Evolutionary conservation across 2,888 invertebrate genomes (phyloP), one percentile per base, ranked within the genome.

Genomic region (Spisula solida): DNA sequence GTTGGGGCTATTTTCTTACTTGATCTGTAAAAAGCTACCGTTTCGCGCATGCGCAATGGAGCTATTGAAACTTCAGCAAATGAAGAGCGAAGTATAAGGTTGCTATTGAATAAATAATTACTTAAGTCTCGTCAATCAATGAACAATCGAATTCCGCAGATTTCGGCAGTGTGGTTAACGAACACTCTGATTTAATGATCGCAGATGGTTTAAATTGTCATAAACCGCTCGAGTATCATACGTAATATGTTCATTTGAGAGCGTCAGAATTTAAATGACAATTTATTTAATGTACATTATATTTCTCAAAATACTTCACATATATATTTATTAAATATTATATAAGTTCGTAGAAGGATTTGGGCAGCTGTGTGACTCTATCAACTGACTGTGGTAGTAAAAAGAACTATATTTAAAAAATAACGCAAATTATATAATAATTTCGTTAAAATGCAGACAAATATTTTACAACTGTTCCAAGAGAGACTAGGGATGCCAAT

Each of bases 381-480:
- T 25, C n/a, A n/a, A 66, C 60, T 25, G 25, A 25, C 10, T 25
- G n/a, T n/a, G 25, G n/a, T 5, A 60, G 8, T 60, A 18, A 60
- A 66, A 25, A 18, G 18, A 18, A n/a, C 25, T 25, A 25, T 12
- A 12, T 66, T 25, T 66, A 25, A 25, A 25, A 10, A 66, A n/a
- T n/a, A 10, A 66, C n/a, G 60, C 4, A 66, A 66, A 25, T 41
- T n/a, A 66, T 25, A 10, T 66, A 25, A 66, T 5, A 25, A 66
- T 66, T 66, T n/a, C n/a, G 25, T 25, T 66, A 66, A 66, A 66
- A 85, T 90, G 80, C 90, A 90, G 66, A 85, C 87, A 34, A 85
- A 87, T 60, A 70, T 90, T 82, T 47, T 90, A 51, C 90, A 90
- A 41, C 60, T 87, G 60, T 82, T 90, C 18, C 91, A 91, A 48